Base-by-base conservation (phyloP, 2,113 vertebrate genomes). In the Lampris incognitus region DNA sequence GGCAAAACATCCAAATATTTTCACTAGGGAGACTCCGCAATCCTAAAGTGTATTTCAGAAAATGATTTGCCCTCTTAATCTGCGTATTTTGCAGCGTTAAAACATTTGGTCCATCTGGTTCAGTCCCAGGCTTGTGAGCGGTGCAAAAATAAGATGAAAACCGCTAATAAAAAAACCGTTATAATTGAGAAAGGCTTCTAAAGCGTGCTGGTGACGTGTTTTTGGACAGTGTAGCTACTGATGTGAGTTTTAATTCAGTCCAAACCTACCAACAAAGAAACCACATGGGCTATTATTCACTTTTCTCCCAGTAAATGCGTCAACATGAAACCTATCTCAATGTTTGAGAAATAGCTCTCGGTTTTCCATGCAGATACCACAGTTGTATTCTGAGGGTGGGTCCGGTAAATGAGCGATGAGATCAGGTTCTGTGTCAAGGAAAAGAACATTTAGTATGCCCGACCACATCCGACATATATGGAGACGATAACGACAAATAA, bases 391-490 rank as follows among this genome's bases (percentile, higher is more conserved):
- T 40, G 50, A 69, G 41, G 66, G 64, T n/a, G 70, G 59, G 81
- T 73, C 69, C 74, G 5, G 71, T 75, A 84, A 78, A 24, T 1
- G 1, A 39, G 48, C 48, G 48, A 24, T 24, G 48, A 49, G 74
- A 67, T 83, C 64, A 80, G 64, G 77, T 85, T 69, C 67, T 13
- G 37, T 41, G 66, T 64, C 84, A 71, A 62, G 60, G 11, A 56
- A n/a, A 66, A 56, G 72, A 71, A n/a, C 67, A 54, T 10, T 1
- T 24, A 9, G 57, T 13, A 1, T 13, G 44, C 41, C 63, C 74
- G 37, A 86, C 90, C 87, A 82, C 88, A 90, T 90, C 89, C 87
- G 0, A 48, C 62, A 69, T 66, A 63, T 72, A 67, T 66, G 36
- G 1, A 85, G 57, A 44, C 71, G 88, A 87, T 24, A 89, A 90